A percentile compares a stretch with the other conserved stretches of the same genome.
phyloP scores from a whole-genome alignment of 2,113 vertebrate species.

The Odontesthes bonariensis region DNA sequence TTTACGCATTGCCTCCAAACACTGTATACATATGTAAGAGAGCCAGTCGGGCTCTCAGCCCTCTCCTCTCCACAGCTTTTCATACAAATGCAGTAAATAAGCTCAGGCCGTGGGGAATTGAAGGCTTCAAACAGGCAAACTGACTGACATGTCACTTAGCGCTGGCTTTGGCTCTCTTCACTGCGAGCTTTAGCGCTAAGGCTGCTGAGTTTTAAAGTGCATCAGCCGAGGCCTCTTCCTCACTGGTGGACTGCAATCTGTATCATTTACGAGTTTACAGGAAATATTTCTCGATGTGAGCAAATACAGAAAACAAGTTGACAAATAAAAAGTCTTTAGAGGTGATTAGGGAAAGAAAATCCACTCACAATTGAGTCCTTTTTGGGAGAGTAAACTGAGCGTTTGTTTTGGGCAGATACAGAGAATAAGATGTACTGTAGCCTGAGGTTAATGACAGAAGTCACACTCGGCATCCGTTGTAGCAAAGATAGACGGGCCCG shows the following conservation, averaged over 20 bases:
- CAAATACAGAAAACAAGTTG: constrained; percentile 1
- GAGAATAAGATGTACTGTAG: constrained; percentile 31
- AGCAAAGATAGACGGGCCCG: constrained; percentile 52
- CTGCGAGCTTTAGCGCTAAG: constrained; percentile 68
- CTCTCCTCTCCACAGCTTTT: constrained; percentile 75
- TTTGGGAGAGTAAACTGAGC: constrained; percentile 1
- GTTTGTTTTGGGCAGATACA: constrained; percentile 17
- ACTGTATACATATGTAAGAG: constrained; percentile 82
- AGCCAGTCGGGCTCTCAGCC: constrained; percentile 66
- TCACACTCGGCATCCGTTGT: constrained; percentile 24
- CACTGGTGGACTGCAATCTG: constrained; percentile 60
- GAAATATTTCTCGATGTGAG: not conserved
- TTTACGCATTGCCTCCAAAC: constrained; percentile 71
- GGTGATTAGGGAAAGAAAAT: not conserved
- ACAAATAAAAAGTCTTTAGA: not conserved
- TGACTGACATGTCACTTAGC: constrained; percentile 81
- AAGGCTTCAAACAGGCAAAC: constrained; percentile 78
- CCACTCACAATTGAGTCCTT: constrained; percentile 3
- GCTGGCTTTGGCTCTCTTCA: constrained; percentile 74
- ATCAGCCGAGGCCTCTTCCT: constrained; percentile 45
- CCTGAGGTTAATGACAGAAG: constrained; percentile 53
- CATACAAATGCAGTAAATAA: constrained; percentile 85
- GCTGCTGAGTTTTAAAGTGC: constrained; percentile 47
- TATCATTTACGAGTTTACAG: constrained; percentile 37
- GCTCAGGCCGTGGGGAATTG: constrained; percentile 73